phyloP scores from a whole-genome alignment of 2,113 vertebrate genomes.

The Dermatemys mawii region DNA sequence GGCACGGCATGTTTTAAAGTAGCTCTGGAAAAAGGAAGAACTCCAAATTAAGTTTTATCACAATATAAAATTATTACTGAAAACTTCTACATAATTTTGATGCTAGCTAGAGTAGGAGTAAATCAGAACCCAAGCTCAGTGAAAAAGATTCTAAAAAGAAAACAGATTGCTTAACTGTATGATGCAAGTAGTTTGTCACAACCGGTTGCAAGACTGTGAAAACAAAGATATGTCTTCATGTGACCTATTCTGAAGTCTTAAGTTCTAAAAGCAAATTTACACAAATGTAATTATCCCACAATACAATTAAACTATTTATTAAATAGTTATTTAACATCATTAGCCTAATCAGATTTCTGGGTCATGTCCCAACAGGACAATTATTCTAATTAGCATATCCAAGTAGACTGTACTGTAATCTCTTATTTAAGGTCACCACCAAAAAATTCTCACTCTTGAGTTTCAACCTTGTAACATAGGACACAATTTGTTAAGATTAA shows the following conservation, averaged over 20 bases:
- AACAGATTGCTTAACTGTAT: neutral
- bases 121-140: neutral
- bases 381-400: neutral
- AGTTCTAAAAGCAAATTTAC: neutral
- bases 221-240: neutral
- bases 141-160: neutral
- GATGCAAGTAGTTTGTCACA: neutral
- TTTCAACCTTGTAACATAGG: neutral
- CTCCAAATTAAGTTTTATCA: neutral
- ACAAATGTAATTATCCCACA: rapidly evolving
- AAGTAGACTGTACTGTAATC: neutral
- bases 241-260: neutral
- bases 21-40: neutral
- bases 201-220: neutral
- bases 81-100: neutral
- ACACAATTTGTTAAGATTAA: neutral
- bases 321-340: rapidly evolving
- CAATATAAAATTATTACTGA: neutral
- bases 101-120: rapidly evolving
- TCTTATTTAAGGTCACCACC: neutral
- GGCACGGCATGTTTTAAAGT: neutral
- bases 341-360: neutral
- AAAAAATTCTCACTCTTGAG: neutral
- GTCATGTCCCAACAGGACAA: neutral
- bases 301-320: rapidly evolving